Evolutionary conservation across 2,113 vertebrate species (phyloP), one percentile per base, ranked within the genome.

Genomic region (Patagioenas fasciata): DNA sequence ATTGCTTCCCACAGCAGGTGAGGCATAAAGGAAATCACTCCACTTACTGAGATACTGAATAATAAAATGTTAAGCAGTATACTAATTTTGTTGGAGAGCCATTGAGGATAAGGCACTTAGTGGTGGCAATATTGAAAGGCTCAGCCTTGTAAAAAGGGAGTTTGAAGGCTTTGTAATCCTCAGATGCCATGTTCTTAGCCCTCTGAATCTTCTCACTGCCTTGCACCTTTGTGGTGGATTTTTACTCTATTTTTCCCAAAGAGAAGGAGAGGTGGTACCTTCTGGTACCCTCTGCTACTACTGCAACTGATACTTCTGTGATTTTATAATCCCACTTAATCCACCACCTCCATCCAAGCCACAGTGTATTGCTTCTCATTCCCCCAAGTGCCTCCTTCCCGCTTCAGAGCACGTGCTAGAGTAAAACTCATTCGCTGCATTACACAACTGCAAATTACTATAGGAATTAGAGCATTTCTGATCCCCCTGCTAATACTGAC

Each of bases 21-120:
- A 34, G 48, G 36, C 62, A 91, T 92, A 88, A 87, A 93, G 79
- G 77, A 95, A 96, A 91, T 67, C 88, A 3, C 32, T 95, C 92
- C 78, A 77, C 38, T 97, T 93, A 69, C n/a, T 79, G 80, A 95
- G 54, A 93, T 75, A 89, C 26, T 88, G 88, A 96, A 95, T 86
- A 96, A 89, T 67, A 95, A 92, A 95, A 96, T 85, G 91, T 85
- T 93, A 96, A 96, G 73, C 34, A 95, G 85, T 79, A 93, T 67
- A 78, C 18, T 31, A 56, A 89, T 97, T 97, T 93, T 94, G 85
- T 73, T 54, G 29, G 88, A 70, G 53, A 95, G 88, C 85, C 57
- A 77, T 1, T 83, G 25, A 69, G 42, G 36, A 75, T 90, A 95
- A 96, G 67, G 48, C 78, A 95, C 24, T 89, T 80, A 66, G 65